A percentile compares a stretch with the other conserved stretches of the same genome.
phyloP scores from a whole-genome alignment of 2,113 vertebrate genomes.

The Castor canadensis region DNA sequence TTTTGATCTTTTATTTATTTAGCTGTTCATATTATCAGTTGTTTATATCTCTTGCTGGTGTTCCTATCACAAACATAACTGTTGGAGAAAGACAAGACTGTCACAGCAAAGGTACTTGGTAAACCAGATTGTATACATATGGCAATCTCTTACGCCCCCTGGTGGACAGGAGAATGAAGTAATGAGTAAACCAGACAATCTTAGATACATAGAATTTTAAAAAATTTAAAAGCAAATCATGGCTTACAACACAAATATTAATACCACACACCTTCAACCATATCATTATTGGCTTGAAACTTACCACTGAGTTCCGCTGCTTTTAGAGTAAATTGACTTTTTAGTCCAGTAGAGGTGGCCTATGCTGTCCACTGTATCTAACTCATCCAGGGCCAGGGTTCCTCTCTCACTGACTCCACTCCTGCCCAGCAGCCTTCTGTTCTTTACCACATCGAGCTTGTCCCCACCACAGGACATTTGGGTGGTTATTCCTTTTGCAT shows the following conservation, averaged over 20 bases:
- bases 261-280: background rate
- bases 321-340: background rate
- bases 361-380: background rate
- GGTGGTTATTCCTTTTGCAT: background rate
- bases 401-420: background rate
- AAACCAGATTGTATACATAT: background rate
- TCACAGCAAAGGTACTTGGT: background rate
- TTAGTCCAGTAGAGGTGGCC: background rate
- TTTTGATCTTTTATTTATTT: background rate
- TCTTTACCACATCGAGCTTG: too few species aligned
- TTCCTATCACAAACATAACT: background rate
- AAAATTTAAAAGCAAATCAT: background rate
- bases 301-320: background rate
- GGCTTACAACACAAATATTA: background rate
- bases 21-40: too few species aligned
- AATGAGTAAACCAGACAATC: background rate
- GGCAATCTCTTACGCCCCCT: constrained; percentile 72
- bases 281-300: background rate
- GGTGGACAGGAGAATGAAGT: constrained; percentile 56
- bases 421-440: background rate
- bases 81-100: background rate
- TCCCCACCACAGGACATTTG: background rate
- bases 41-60: background rate
- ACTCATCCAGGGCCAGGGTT: background rate
- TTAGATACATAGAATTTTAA: background rate